Evolutionary conservation across 2,797 vertebrate species (phyloP).

Genomic region (Pangasius larnaudii): DNA sequence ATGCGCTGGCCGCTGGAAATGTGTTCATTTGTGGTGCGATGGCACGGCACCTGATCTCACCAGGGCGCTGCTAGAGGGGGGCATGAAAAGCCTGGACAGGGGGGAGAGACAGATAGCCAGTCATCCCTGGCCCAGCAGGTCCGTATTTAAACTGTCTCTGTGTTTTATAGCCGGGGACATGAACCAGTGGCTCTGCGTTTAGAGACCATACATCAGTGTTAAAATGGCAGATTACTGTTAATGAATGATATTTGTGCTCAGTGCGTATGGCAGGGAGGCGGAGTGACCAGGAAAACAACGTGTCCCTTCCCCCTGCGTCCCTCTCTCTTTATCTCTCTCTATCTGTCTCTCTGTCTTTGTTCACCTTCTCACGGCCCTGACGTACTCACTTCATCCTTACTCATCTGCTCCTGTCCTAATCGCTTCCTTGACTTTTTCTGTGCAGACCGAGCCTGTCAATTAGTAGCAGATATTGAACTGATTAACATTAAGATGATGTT

Average conservation of each 20-base stretch:
- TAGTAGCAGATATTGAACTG: conserved; percentile 48
- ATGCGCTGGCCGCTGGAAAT: conserved; percentile 76
- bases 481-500: conserved; percentile 4
- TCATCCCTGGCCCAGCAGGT: conserved; percentile 85
- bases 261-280: conserved; percentile 78
- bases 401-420: conserved; percentile 36
- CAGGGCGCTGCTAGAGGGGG: conserved; percentile 51
- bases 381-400: conserved; percentile 9
- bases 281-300: conserved; percentile 72
- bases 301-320: conserved; percentile 51
- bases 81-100: conserved; percentile 51
- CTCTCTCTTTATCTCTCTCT: not conserved
- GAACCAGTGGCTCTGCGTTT: conserved; percentile 72
- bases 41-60: conserved; percentile 75
- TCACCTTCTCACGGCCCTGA: conserved; percentile 29
- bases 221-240: conserved; percentile 90
- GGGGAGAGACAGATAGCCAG: conserved; percentile 78
- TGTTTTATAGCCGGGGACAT: conserved; percentile 88
- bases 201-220: conserved; percentile 85
- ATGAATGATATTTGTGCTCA: conserved; percentile 90
- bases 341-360: conserved; percentile 34
- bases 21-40: conserved; percentile 81
- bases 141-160: conserved; percentile 93
- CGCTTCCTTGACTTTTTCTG: conserved; percentile 45
- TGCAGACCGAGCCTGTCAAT: conserved; percentile 43